Base-by-base conservation (phyloP, 2,888 invertebrate species). In the Philaethria dido region DNA sequence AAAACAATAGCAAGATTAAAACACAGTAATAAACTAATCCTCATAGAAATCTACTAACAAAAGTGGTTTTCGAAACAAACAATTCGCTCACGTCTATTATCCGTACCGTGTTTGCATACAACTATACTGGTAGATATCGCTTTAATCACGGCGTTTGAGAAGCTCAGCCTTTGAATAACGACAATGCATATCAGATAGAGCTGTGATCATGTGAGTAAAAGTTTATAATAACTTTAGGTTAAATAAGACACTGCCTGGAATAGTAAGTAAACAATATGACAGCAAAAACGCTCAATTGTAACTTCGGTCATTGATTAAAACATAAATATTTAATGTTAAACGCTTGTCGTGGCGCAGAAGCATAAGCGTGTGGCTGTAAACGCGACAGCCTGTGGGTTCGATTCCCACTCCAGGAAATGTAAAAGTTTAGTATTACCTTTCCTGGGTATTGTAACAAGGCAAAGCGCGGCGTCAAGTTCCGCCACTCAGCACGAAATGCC, bases 91-190 rank as follows among this genome's bases (percentile, higher is more conserved):
- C 80, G 44, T 73, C 82, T 75, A 86, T 88, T 87, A 86, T 87
- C 81, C 83, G 81, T 81, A 81, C 78, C 80, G 77, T 74, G 83
- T 88, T 87, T 86, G 81, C 18, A 33, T 20, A 60, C 18, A 77
- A 71, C 74, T 57, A 4, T 57, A 74, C 73, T 77, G 74, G 73
- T 76, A 76, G 78, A 75, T 77, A 74, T 80, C 80, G 85, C 86
- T 87, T 86, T 86, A 88, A 87, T 88, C 83, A 84, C 79, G 78
- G 72, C 79, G 83, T 81, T 83, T 82, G 82, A 82, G 84, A 79
- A 83, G 39, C 54, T 55, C 63, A 44, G 62, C 42, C 39, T 62
- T 60, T 63, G 42, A 22, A 60, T 65, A 48, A 39, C 64, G 47
- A 64, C 29, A 62, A 60, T 52, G 47, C 62, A 62, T 57, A 68